These are phyloP conservation scores for Chrysomela aeneicollis DNA, from an alignment of 2,888 invertebrate species.

Conservation along the genomic window DNA sequence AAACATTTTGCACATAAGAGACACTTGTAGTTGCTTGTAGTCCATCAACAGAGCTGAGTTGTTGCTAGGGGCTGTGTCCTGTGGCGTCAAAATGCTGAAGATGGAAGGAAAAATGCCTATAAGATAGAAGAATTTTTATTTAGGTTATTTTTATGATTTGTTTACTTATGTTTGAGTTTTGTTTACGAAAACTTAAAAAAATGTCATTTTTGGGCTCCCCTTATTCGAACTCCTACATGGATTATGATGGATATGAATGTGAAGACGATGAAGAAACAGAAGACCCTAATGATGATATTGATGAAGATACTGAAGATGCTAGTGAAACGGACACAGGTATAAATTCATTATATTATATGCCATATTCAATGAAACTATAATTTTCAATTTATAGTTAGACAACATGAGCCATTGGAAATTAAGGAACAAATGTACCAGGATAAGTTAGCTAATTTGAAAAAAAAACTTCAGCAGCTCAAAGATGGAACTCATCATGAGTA, in stretches of 20 bases:
- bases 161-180: neutral
- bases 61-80: too few species aligned
- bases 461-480: constrained; percentile 87
- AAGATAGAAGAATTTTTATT: too few species aligned
- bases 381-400: constrained; percentile 59
- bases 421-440: constrained; percentile 93
- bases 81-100: too few species aligned
- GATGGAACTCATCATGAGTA: constrained; percentile 82
- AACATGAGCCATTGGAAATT: constrained; percentile 82
- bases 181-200: constrained; percentile 9
- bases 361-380: neutral
- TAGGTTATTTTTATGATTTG: too few species aligned
- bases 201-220: constrained; percentile 76
- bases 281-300: constrained; percentile 66
- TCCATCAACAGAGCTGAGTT: too few species aligned
- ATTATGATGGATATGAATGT: constrained; percentile 76
- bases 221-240: constrained; percentile 71
- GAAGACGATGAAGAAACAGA: constrained; percentile 75
- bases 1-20: too few species aligned
- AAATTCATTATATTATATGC: neutral
- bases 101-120: too few species aligned
- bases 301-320: constrained; percentile 93
- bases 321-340: constrained; percentile 90
- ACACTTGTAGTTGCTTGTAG: too few species aligned
- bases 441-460: constrained; percentile 86